Conservation (phyloP, 2,113 vertebrate species). For the Riparia riparia region DNA sequence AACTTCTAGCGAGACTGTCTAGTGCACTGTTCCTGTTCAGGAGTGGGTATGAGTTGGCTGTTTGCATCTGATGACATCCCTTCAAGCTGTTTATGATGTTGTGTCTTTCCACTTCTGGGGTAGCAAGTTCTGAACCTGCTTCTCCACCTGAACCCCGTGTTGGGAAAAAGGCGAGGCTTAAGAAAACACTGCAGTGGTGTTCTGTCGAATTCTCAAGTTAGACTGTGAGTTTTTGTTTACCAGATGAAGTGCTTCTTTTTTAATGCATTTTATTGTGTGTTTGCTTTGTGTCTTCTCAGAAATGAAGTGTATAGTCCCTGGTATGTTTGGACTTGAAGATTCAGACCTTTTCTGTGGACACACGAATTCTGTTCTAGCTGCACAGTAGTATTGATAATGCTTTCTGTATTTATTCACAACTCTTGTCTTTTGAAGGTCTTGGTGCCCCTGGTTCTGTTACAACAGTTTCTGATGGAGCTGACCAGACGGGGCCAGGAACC, state of each 20-base stretch:
- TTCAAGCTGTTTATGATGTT: background rate
- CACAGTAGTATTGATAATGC: background rate
- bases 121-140: background rate
- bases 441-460: conserved; percentile 89
- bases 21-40: background rate
- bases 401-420: background rate
- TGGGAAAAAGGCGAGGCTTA: background rate
- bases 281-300: background rate
- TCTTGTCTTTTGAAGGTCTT: conserved; percentile 80
- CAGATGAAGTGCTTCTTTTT: background rate
- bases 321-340: background rate
- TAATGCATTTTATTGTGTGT: background rate
- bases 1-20: background rate
- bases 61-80: background rate
- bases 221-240: background rate
- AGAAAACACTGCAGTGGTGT: background rate
- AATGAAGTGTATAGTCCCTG: background rate
- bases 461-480: conserved; percentile 81
- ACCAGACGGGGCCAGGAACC: conserved; percentile 77
- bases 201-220: background rate
- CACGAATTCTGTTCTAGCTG: background rate
- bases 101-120: background rate
- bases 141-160: background rate
- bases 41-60: background rate
- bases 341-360: background rate